phyloP scores from a whole-genome alignment of 1,140 invertebrate genomes.

The Apis mellifera region DNA sequence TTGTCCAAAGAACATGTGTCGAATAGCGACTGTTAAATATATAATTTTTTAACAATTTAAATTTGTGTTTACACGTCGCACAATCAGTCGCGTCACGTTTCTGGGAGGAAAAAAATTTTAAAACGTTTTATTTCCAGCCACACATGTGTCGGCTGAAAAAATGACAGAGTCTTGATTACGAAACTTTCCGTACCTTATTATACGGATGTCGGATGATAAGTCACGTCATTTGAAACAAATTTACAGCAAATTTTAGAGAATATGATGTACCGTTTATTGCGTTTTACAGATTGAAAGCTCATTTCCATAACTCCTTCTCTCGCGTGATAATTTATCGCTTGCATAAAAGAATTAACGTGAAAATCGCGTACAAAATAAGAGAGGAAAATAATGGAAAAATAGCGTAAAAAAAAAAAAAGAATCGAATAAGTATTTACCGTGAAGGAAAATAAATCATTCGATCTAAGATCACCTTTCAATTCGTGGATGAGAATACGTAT shows the following conservation, averaged over 20 bases:
- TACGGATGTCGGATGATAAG: neutral
- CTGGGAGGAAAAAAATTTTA: neutral
- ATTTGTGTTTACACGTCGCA: too few species aligned
- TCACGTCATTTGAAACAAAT: neutral
- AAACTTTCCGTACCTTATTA: neutral
- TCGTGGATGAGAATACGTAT: too few species aligned
- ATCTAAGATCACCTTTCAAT: too few species aligned
- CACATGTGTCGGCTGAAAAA: slow-evolving; percentile 14
- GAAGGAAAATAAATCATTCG: too few species aligned
- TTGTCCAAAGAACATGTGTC: too few species aligned
- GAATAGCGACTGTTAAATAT: too few species aligned
- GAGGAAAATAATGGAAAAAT: neutral
- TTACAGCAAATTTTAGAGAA: neutral
- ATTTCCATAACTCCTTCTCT: neutral
- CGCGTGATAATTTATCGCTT: neutral
- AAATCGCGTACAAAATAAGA: neutral
- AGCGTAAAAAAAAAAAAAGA: neutral
- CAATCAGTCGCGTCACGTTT: too few species aligned
- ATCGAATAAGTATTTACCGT: neutral
- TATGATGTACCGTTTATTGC: neutral
- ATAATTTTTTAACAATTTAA: neutral
- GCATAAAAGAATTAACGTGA: neutral
- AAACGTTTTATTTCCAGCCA: slow-evolving; percentile 29
- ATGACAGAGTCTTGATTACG: neutral
- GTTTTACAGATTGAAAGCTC: neutral